Conservation (phyloP, 2,888 invertebrate genomes). For the Leucophenga maculata region DNA sequence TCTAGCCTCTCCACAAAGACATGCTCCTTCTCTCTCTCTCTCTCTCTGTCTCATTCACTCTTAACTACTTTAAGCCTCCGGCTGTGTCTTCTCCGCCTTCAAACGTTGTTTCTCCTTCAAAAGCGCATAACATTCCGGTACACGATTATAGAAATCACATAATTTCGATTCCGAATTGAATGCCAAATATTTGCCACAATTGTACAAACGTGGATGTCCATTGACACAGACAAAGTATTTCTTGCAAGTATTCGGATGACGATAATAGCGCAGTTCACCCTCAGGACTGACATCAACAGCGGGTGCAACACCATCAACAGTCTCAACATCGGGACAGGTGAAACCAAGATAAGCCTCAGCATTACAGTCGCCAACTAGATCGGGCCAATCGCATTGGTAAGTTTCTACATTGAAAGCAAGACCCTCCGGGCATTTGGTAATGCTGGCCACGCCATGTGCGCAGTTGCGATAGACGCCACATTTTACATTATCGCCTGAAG, state of each 20-base stretch:
- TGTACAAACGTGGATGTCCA: constrained; percentile 81
- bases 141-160: constrained; percentile 76
- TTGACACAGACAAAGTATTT: constrained; percentile 86
- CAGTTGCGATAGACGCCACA: constrained; percentile 88
- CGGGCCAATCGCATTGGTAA: constrained; percentile 91
- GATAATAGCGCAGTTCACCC: constrained; percentile 70
- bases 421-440: constrained; percentile 87
- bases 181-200: constrained; percentile 84
- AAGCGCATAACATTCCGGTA: constrained; percentile 67
- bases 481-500: constrained; percentile 77
- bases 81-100: constrained; percentile 39
- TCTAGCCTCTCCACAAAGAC: constrained; percentile 1
- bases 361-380: constrained; percentile 84
- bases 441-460: constrained; percentile 81
- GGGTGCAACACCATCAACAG: constrained; percentile 59
- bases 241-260: constrained; percentile 81
- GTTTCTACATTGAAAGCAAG: constrained; percentile 82
- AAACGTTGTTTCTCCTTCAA: constrained; percentile 60
- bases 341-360: constrained; percentile 85
- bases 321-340: constrained; percentile 76
- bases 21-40: constrained; percentile 21
- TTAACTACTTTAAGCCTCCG: constrained; percentile 28
- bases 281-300: constrained; percentile 64
- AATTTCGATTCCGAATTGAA: constrained; percentile 82
- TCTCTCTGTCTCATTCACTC: neutral